A percentile compares a stretch with the other conserved stretches of the same genome.
phyloP scores from a whole-genome alignment of 2,888 invertebrate genomes.

The Drosophila mimica region DNA sequence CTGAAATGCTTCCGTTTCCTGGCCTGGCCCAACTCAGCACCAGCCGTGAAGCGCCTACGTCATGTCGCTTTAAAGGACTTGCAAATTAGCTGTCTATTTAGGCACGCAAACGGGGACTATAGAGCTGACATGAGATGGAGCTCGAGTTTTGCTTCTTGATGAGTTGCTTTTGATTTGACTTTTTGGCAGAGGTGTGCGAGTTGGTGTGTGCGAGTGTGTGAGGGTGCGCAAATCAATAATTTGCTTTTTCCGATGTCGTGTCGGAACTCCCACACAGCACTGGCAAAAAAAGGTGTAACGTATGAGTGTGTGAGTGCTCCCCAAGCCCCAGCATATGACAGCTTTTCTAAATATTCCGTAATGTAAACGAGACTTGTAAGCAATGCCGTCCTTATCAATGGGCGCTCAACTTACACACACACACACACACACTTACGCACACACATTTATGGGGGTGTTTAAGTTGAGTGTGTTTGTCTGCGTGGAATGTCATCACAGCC shows the following conservation, averaged over 20 bases:
- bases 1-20: constrained; percentile 78
- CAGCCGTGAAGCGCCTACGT: constrained; percentile 61
- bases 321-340: constrained; percentile 46
- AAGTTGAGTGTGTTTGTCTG: constrained; percentile 40
- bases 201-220: neutral
- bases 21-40: constrained; percentile 56
- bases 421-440: constrained; percentile 14
- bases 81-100: constrained; percentile 80
- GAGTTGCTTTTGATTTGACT: constrained; percentile 58
- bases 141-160: constrained; percentile 40
- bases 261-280: constrained; percentile 23
- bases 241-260: constrained; percentile 55
- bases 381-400: constrained; percentile 70
- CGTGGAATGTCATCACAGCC: constrained; percentile 75
- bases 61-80: constrained; percentile 71
- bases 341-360: constrained; percentile 71
- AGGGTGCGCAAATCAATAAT: constrained; percentile 73
- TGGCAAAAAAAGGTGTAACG: constrained; percentile 37
- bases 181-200: constrained; percentile 51
- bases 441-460: constrained; percentile 39
- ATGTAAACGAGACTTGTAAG: constrained; percentile 64
- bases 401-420: constrained; percentile 50
- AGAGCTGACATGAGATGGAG: neutral
- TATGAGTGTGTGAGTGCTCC: constrained; percentile 6
- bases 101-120: constrained; percentile 59